Conservation (phyloP, 2,888 invertebrate species). For the Oscheius myriophilus region DNA sequence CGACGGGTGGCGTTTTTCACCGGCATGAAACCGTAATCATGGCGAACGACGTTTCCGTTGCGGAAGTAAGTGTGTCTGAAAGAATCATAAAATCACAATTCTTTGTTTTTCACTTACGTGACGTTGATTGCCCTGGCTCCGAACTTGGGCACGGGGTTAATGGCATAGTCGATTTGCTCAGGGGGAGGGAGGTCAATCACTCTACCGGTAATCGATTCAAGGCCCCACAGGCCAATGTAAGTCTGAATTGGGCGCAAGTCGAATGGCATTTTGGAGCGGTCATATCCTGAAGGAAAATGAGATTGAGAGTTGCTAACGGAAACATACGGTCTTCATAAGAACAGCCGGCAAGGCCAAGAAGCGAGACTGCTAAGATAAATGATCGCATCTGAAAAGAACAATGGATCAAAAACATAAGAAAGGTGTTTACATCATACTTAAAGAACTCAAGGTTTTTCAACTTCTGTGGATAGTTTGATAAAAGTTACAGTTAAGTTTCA, state of each 20-base stretch:
- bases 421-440: no score
- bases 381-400: neutral
- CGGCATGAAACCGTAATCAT: slow-evolving; percentile 70
- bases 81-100: neutral
- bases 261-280: slow-evolving; percentile 63
- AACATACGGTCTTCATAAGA: slow-evolving; percentile 55
- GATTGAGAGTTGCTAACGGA: no score
- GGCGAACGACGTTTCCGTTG: slow-evolving; percentile 59
- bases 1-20: slow-evolving; percentile 69
- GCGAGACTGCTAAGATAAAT: slow-evolving; percentile 26
- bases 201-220: slow-evolving; percentile 33
- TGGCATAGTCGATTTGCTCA: slow-evolving; percentile 68
- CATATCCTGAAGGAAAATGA: slow-evolving; percentile 44
- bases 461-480: no score
- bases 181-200: slow-evolving; percentile 64
- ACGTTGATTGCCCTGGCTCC: slow-evolving; percentile 69
- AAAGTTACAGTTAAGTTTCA: no score
- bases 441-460: no score
- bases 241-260: slow-evolving; percentile 65
- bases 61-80: slow-evolving; percentile 68
- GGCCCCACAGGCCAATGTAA: slow-evolving; percentile 66
- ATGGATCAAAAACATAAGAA: neutral
- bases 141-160: slow-evolving; percentile 70
- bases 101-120: slow-evolving; percentile 53
- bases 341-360: slow-evolving; percentile 43